Base-by-base conservation (phyloP, 2,888 invertebrate species). In the Leucophenga maculata region DNA sequence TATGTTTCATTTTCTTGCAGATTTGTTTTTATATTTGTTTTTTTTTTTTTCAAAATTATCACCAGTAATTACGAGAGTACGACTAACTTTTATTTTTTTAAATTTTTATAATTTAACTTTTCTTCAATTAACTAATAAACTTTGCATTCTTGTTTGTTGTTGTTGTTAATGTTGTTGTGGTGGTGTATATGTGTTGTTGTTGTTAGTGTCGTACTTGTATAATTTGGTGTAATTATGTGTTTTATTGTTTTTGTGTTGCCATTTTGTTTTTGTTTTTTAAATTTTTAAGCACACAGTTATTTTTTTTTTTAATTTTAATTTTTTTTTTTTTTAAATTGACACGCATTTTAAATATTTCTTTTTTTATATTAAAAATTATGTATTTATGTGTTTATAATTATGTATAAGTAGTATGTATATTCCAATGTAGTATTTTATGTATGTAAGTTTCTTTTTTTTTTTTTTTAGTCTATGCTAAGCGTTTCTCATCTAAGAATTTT, bases 1-100 rank as follows among this genome's bases (percentile, higher is more conserved):
- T 32, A 20, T 64, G 22, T 18, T 32, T 65, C 16, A 16, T 22
- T 8, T 18, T 57, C 44, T 26, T 26, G 26, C 26, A 26, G 26
- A 26, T 54, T 55, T 18, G 13, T 13, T 55, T 54, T 59, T 68
- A 48, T 73, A 73, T 66, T 73, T 73, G 52, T 68, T 74, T 72
- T 77, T 73, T 74, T 76, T 80, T 83, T 79, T 81, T 78, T 74
- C 77, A 80, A 82, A 85, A 85, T 86, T 86, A 86, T 86, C 87
- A 86, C 87, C 87, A 86, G 87, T 86, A 82, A 83, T 82, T 86
- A 85, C 80, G 83, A 83, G 83, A 83, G 73, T 81, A 81, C 85
- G 81, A 86, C 86, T 87, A 85, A 83, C 84, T 84, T 80, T 32
- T 78, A 18, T 70, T 72, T 14, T 3, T 31, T 78, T 70, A 71